These are phyloP conservation scores for Melanogrammus aeglefinus DNA, from an alignment of 2,797 vertebrate genomes.

Conservation along the genomic window DNA sequence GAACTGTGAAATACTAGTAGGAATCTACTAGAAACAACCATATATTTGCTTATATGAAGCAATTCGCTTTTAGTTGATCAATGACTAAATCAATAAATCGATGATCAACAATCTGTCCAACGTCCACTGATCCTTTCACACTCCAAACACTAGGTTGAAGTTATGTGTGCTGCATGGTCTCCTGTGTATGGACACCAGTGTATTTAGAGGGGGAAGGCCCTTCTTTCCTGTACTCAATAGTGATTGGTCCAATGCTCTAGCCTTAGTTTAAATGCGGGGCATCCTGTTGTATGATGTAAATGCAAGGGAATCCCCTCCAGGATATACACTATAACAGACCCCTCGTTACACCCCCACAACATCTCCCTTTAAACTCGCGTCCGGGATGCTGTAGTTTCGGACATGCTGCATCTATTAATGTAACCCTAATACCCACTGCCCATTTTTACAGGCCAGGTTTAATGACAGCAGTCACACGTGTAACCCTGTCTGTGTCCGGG, in stretches of 20 bases:
- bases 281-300: neutral
- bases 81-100: no score
- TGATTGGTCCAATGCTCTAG: neutral
- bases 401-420: neutral
- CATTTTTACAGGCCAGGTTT: neutral
- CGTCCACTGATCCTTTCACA: neutral
- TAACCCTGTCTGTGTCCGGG: neutral
- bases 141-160: constrained; percentile 17
- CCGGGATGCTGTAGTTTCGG: neutral
- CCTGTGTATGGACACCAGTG: constrained; percentile 28
- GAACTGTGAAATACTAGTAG: neutral
- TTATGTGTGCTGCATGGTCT: constrained; percentile 29
- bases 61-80: no score
- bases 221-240: neutral
- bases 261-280: neutral
- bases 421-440: neutral
- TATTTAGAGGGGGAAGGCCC: constrained; percentile 2
- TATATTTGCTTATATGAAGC: no score
- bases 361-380: no score
- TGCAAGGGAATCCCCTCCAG: neutral
- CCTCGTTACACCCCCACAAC: no score
- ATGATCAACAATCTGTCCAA: neutral
- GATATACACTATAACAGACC: neutral
- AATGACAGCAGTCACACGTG: neutral
- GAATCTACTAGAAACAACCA: neutral